A percentile compares a stretch with the other conserved stretches of the same genome.
Conservation (phyloP, 2,797 vertebrate genomes). For the Melanotaenia pygmaea region DNA sequence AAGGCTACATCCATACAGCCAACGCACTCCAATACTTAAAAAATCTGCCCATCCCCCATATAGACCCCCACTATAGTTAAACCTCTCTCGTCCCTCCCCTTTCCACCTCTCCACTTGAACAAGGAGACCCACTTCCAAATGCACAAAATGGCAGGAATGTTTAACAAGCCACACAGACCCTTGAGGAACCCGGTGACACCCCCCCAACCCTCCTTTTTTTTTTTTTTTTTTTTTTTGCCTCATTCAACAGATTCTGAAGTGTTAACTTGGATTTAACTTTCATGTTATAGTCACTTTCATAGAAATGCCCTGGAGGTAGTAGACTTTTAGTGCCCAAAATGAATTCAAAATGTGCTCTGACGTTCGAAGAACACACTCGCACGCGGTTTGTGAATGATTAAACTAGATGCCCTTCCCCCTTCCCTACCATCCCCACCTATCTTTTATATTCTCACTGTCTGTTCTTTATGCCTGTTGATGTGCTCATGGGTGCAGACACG, state of each 20-base stretch:
- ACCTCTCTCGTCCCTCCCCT: constrained; percentile 57
- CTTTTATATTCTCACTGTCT: constrained; percentile 50
- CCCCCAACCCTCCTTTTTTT: too few species aligned
- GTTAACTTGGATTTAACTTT: constrained; percentile 64
- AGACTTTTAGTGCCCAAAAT: constrained; percentile 65
- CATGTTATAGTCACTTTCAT: constrained; percentile 51
- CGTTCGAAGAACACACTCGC: constrained; percentile 66
- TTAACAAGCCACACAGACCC: constrained; percentile 75
- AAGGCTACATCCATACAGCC: constrained; percentile 48
- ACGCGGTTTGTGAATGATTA: constrained; percentile 75
- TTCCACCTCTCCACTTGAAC: constrained; percentile 75
- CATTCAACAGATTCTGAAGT: constrained; percentile 30
- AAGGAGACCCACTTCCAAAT: constrained; percentile 78
- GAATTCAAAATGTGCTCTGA: constrained; percentile 72
- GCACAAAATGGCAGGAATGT: constrained; percentile 85
- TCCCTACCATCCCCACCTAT: constrained; percentile 30
- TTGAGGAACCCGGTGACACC: constrained; percentile 23
- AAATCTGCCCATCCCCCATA: constrained; percentile 58
- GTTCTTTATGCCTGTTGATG: constrained; percentile 66
- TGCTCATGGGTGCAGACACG: constrained; percentile 54
- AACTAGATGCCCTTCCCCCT: constrained; percentile 55
- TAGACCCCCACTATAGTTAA: constrained; percentile 53
- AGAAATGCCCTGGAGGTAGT: constrained; percentile 69
- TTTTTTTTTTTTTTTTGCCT: too few species aligned
- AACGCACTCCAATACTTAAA: constrained; percentile 60